Base-by-base conservation (phyloP, 2,888 invertebrate species). In the Platycheirus rosarum region DNA sequence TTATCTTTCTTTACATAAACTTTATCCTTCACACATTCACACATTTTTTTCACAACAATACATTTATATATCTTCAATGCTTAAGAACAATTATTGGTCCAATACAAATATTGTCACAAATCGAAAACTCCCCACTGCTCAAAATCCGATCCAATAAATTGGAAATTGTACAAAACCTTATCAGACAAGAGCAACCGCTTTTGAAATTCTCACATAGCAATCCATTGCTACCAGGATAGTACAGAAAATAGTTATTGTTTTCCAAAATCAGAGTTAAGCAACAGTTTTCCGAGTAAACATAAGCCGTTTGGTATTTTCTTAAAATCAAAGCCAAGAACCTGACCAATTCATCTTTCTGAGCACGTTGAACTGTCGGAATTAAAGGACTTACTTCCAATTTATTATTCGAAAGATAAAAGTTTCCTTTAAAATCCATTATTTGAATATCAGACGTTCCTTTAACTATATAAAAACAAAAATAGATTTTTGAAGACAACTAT, bases 341-440 rank as follows among this genome's bases (percentile, higher is more conserved):
- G 13, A 62, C 16, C 8, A 85, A 23, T 44, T 80, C 66, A 0
- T 78, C 48, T 29, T 74, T 57, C 11, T 6, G 16, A 11, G 49
- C 62, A 16, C 18, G 6, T 23, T 84, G 57, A 6, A 62, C 29
- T 11, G 62, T 75, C 40, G 80, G 66, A 7, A 63, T 23, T 14
- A 71, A 32, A 7, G 78, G 77, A 29, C 42, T 49, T 5, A 85
- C 77, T 60, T 78, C 71, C 4, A 85, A 1, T 29, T 68, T 68
- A 18, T 37, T 18, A 40, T 76, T 46, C 0, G 55, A 49, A 1
- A 85, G 11, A 40, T 46, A 66, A 23, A 85, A 68, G 11, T 51
- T 57, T 40, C 84, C 74, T 9, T 70, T 70, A 29, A 82, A 80
- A 48, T 85, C 80, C 18, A 29, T 16, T 4, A 85, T 82, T 23